These are phyloP conservation scores for Pseudomyrmex pallidus DNA, from an alignment of 1,140 invertebrate genomes.

Conservation along the genomic window DNA sequence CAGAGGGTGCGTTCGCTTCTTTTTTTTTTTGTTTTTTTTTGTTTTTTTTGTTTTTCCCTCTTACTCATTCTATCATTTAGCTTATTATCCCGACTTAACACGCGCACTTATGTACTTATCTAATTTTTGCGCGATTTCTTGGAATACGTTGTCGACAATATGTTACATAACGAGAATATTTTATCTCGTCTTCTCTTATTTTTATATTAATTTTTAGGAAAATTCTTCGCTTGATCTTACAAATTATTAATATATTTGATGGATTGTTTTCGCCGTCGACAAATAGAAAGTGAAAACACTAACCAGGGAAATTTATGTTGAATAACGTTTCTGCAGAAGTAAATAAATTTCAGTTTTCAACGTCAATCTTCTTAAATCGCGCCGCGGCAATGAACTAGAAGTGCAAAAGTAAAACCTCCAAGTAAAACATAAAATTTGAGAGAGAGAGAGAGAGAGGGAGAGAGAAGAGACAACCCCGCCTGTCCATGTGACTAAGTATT, in stretches of 20 bases:
- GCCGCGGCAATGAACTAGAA: conserved; percentile 13
- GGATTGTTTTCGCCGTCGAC: neutral
- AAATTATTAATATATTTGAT: neutral
- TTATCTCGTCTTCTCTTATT: neutral
- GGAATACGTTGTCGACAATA: neutral
- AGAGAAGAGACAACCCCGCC: conserved; percentile 3
- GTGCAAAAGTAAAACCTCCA: conserved; percentile 35
- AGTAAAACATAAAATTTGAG: neutral
- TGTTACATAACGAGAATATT: neutral
- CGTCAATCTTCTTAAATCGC: neutral
- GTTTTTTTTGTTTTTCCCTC: conserved; percentile 24
- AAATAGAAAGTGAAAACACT: neutral
- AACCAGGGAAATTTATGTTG: neutral
- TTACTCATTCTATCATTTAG: conserved; percentile 6
- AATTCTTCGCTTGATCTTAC: neutral
- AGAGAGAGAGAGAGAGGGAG: neutral
- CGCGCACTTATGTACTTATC: neutral
- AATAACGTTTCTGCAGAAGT: neutral
- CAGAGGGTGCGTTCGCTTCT: conserved; percentile 47
- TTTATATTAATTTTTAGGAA: too few species aligned
- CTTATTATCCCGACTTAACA: conserved; percentile 1
- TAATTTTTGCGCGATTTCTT: neutral
- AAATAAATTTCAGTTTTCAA: conserved; percentile 28
- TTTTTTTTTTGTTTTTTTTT: neutral
- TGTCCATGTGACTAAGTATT: conserved; percentile 55